Evolutionary conservation across 2,888 invertebrate genomes (phyloP).

Genomic region (Macropis europaea): DNA sequence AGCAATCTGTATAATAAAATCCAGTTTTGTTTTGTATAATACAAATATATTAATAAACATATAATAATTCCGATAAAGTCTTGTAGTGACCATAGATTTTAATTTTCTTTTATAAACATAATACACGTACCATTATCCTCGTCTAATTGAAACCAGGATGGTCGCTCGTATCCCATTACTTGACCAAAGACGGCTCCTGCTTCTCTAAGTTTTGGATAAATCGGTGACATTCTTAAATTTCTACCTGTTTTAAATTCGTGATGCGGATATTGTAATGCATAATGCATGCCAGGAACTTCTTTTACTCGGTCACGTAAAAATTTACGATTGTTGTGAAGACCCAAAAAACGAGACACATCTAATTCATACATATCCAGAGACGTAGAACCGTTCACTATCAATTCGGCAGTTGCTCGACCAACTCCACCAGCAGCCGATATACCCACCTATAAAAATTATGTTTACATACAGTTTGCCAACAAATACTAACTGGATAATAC

Average conservation of each 20-base stretch:
- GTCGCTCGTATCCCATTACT: conserved; percentile 98
- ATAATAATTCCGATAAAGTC: neutral
- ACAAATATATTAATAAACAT: neutral
- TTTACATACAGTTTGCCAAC: neutral
- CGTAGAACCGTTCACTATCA: conserved; percentile 91
- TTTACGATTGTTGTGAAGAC: conserved; percentile 96
- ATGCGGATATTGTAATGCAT: conserved; percentile 90
- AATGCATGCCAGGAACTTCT: conserved; percentile 95
- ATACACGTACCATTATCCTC: conserved; percentile 78
- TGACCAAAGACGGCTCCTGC: conserved; percentile 97
- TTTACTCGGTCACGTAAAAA: conserved; percentile 94
- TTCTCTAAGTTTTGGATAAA: conserved; percentile 94
- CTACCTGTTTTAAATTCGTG: conserved; percentile 93
- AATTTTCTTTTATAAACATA: neutral
- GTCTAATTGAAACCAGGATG: conserved; percentile 91
- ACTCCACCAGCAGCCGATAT: conserved; percentile 97
- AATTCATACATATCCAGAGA: conserved; percentile 92
- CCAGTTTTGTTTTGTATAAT: conserved; percentile 8
- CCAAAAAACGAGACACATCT: conserved; percentile 94
- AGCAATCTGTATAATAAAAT: conserved; percentile 38
- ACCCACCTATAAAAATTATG: conserved; percentile 83
- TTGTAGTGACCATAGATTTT: neutral
- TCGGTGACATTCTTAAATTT: conserved; percentile 95
- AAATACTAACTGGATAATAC: conserved; percentile 11
- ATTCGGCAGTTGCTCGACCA: conserved; percentile 93